Evolutionary conservation across 37 sponge, comb jelly and placozoan genomes (phyloP).

Genomic region (Dysidea cf. avara): DNA sequence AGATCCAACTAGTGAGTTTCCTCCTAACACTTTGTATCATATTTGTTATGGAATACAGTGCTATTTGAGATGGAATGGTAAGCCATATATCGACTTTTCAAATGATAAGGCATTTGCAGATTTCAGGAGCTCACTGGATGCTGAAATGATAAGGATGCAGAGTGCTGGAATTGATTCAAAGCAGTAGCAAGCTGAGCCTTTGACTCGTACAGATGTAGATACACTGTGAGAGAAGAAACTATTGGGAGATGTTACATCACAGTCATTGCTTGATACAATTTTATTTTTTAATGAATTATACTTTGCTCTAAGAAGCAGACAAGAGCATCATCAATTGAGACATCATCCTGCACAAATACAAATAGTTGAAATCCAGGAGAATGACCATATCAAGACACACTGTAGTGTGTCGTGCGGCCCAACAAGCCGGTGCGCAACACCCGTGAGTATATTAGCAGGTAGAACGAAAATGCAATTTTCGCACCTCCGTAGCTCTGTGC

Average conservation of each 20-base stretch:
- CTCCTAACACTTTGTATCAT: conserved; percentile 33
- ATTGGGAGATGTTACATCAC: neutral
- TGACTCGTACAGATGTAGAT: neutral
- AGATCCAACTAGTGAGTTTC: conserved; percentile 7
- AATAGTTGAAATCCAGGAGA: neutral
- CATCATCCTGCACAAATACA: neutral
- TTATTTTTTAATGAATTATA: neutral
- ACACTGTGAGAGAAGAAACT: neutral
- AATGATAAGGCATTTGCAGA: neutral
- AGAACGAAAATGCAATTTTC: too few species aligned
- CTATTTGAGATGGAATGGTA: conserved; percentile 8
- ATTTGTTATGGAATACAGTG: conserved; percentile 27
- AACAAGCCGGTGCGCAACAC: too few species aligned
- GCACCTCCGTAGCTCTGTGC: too few species aligned
- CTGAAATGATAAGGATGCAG: neutral
- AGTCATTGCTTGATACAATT: conserved; percentile 2
- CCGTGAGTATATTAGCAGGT: too few species aligned
- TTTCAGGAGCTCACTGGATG: neutral
- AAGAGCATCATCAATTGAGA: neutral
- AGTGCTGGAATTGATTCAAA: neutral
- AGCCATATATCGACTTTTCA: conserved; percentile 9
- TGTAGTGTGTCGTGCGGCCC: too few species aligned
- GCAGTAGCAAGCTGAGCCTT: conserved; percentile 17
- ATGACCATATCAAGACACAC: conserved; percentile 9
- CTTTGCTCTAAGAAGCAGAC: neutral